Conservation (phyloP, 2,797 vertebrate species). For the Psittacula derbiana region DNA sequence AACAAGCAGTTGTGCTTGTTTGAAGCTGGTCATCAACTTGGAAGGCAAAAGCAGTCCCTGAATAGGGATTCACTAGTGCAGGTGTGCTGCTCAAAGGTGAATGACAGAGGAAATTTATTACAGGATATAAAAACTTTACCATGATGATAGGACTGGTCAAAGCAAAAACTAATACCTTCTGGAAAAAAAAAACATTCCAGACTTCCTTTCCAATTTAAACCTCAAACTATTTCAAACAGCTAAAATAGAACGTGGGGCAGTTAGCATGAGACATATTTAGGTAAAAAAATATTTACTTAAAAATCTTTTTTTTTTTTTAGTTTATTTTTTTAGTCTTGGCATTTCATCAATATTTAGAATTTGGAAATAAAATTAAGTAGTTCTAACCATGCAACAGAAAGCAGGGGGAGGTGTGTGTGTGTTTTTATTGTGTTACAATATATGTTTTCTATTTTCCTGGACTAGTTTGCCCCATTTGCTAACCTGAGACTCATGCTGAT, state of each 20-base stretch:
- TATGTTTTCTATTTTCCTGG: neutral
- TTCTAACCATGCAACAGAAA: neutral
- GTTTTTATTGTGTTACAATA: neutral
- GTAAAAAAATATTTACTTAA: neutral
- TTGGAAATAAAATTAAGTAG: neutral
- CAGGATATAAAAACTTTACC: neutral
- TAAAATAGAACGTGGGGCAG: neutral
- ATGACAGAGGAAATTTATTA: neutral
- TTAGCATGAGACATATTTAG: neutral
- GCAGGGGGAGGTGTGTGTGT: fast-evolving
- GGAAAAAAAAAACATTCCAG: neutral
- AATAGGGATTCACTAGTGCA: fast-evolving
- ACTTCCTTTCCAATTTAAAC: neutral
- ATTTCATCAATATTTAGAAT: neutral
- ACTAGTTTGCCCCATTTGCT: slow-evolving; percentile 12
- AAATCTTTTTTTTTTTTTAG: neutral
- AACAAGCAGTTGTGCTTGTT: neutral
- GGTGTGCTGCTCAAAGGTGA: neutral
- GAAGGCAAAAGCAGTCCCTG: neutral
- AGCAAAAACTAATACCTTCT: neutral
- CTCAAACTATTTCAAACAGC: neutral
- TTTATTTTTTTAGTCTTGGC: neutral
- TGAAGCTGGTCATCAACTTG: neutral
- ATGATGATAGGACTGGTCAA: neutral
- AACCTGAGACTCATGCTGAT: neutral